phyloP scores from a whole-genome alignment of 2,797 vertebrate species.

The Yasuhikotakia modesta region DNA sequence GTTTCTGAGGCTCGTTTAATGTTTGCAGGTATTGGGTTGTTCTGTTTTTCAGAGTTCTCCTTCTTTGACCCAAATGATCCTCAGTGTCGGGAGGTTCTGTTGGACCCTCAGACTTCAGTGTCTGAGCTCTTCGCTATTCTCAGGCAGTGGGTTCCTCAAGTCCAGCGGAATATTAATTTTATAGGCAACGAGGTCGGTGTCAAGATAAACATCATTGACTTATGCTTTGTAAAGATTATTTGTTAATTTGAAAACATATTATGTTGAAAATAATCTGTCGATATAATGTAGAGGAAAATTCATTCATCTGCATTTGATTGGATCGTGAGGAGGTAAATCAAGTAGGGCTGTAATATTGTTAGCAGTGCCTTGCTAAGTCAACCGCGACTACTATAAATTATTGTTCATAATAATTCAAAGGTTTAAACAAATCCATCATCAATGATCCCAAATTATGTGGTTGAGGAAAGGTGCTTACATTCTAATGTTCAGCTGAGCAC shows the following conservation, averaged over 20 bases:
- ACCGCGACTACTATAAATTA: not conserved
- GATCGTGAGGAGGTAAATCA: not conserved
- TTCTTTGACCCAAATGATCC: constrained; percentile 96
- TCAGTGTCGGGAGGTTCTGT: constrained; percentile 89
- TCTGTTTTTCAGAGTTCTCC: constrained; percentile 85
- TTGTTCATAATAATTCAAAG: too few species aligned
- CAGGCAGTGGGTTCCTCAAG: constrained; percentile 98
- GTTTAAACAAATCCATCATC: too few species aligned
- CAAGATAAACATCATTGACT: not conserved
- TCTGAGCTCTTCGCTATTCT: constrained; percentile 96
- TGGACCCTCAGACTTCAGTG: constrained; percentile 87
- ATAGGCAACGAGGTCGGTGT: constrained; percentile 90
- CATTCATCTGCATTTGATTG: not conserved
- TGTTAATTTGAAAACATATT: too few species aligned
- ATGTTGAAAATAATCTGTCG: not conserved
- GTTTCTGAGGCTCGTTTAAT: not conserved
- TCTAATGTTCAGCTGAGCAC: too few species aligned
- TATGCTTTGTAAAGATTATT: too few species aligned
- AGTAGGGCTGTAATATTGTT: too few species aligned
- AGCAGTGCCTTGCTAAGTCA: not conserved
- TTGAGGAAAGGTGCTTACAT: too few species aligned
- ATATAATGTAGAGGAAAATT: not conserved
- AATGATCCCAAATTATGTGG: too few species aligned
- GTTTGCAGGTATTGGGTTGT: not conserved
- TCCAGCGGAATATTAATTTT: constrained; percentile 91